Conservation (phyloP, 1,140 invertebrate genomes). For the Thaumetopoea pityocampa region DNA sequence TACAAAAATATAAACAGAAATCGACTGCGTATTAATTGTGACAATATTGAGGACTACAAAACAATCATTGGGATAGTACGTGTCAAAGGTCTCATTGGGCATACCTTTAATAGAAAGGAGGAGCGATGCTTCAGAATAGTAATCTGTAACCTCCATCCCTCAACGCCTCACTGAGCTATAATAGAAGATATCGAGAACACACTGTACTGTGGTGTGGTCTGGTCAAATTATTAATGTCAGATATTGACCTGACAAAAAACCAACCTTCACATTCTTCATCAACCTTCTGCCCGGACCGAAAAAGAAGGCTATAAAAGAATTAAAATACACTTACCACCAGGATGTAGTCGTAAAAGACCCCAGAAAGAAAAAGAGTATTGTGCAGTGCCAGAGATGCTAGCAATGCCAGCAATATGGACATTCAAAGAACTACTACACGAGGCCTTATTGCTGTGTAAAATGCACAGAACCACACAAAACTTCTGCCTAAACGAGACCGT, state of each 20-base stretch:
- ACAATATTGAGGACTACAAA: slow-evolving; percentile 11
- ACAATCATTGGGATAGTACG: slow-evolving; percentile 9
- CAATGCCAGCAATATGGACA: slow-evolving; percentile 30
- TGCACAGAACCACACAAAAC: slow-evolving; percentile 16
- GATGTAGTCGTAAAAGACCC: slow-evolving; percentile 15
- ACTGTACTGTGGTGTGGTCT: slow-evolving; percentile 12
- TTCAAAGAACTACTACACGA: slow-evolving; percentile 25
- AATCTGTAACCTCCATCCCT: slow-evolving; percentile 9
- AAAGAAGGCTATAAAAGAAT: slow-evolving; percentile 10
- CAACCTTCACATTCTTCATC: slow-evolving; percentile 14
- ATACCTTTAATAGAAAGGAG: slow-evolving; percentile 21
- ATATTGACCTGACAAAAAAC: slow-evolving; percentile 9
- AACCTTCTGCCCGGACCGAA: slow-evolving; percentile 9
- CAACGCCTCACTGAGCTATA: slow-evolving; percentile 13
- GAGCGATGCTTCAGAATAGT: slow-evolving; percentile 9
- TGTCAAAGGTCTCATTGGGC: slow-evolving; percentile 16
- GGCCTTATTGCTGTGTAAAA: slow-evolving; percentile 21
- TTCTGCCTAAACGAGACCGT: slow-evolving; percentile 9
- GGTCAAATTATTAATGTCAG: slow-evolving; percentile 19
- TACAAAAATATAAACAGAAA: slow-evolving; percentile 20
- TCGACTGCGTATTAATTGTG: slow-evolving; percentile 7
- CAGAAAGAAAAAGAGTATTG: slow-evolving; percentile 11
- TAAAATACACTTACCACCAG: slow-evolving; percentile 9
- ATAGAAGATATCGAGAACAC: slow-evolving; percentile 17
- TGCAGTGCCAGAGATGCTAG: slow-evolving; percentile 18